Percentiles rank a stretch among this genome's conserved stretches.
phyloP scores from a whole-genome alignment of 2,113 vertebrate genomes.

The Lagopus muta region DNA sequence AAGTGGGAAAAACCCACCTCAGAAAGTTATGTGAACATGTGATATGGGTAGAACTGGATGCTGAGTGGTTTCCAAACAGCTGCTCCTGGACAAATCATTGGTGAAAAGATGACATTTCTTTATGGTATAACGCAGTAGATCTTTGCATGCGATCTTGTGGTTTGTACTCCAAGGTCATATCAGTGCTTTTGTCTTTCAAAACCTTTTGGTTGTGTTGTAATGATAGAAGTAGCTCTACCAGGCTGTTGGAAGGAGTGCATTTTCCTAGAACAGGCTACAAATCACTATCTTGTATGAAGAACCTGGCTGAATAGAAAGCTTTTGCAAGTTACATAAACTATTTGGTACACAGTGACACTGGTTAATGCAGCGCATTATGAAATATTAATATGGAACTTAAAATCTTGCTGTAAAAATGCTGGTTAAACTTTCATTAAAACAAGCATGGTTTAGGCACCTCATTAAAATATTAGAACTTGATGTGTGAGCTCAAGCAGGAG shows the following conservation, averaged over 20 bases:
- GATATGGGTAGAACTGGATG: not conserved
- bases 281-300: not conserved
- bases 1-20: not conserved
- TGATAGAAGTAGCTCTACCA: not conserved
- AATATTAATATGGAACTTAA: constrained; percentile 31
- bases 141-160: not conserved
- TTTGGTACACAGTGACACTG: not conserved
- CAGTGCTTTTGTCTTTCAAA: not conserved
- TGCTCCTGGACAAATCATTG: not conserved
- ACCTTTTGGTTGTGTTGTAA: not conserved
- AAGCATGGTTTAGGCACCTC: not conserved
- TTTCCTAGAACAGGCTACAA: not conserved
- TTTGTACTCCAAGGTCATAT: not conserved
- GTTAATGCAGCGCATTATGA: not conserved
- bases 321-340: not conserved
- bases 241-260: not conserved
- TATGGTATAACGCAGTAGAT: fast-evolving
- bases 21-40: not conserved
- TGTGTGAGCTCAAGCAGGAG: not conserved
- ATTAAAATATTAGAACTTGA: constrained; percentile 20
- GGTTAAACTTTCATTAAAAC: constrained; percentile 58
- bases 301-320: not conserved
- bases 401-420: constrained; percentile 37
- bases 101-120: not conserved
- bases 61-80: not conserved